Conservation (phyloP, 2,888 invertebrate species). For the Ernsta delagoae region DNA sequence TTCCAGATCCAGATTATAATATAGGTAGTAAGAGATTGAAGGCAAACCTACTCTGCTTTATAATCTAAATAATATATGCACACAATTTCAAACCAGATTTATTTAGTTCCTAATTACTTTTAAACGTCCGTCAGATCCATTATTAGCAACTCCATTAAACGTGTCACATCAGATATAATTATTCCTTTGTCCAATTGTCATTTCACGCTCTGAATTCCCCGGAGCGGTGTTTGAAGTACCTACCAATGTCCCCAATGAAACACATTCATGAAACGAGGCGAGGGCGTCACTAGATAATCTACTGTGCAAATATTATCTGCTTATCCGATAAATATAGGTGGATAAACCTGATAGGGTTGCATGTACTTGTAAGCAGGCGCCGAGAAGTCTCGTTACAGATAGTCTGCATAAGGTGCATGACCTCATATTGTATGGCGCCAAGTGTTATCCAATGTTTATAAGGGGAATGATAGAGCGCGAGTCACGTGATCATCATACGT, state of each 20-base stretch:
- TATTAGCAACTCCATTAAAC: constrained; percentile 38
- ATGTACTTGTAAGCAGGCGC: constrained; percentile 56
- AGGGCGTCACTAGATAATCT: constrained; percentile 52
- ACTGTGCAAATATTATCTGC: constrained; percentile 53
- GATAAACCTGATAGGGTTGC: constrained; percentile 60
- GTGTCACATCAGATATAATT: constrained; percentile 54
- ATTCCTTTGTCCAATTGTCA: constrained; percentile 64
- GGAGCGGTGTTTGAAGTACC: constrained; percentile 48
- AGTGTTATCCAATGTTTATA: constrained; percentile 72
- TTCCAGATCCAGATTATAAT: too few species aligned
- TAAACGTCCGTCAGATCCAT: constrained; percentile 27
- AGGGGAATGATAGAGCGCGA: constrained; percentile 53
- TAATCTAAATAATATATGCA: too few species aligned
- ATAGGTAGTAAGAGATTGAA: too few species aligned
- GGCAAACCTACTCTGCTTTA: too few species aligned
- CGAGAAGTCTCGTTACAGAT: constrained; percentile 59
- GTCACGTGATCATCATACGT: constrained; percentile 64
- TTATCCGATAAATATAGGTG: constrained; percentile 54
- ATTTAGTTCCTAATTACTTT: constrained; percentile 35
- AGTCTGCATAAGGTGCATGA: constrained; percentile 68
- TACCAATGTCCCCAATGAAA: constrained; percentile 54
- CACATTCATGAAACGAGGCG: constrained; percentile 58
- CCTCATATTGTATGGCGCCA: constrained; percentile 59
- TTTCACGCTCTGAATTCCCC: constrained; percentile 75
- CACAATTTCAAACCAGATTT: constrained; percentile 2